Evolutionary conservation across 1,140 invertebrate species (phyloP), one percentile per base, ranked within the genome.

Genomic region (Agrilus planipennis): DNA sequence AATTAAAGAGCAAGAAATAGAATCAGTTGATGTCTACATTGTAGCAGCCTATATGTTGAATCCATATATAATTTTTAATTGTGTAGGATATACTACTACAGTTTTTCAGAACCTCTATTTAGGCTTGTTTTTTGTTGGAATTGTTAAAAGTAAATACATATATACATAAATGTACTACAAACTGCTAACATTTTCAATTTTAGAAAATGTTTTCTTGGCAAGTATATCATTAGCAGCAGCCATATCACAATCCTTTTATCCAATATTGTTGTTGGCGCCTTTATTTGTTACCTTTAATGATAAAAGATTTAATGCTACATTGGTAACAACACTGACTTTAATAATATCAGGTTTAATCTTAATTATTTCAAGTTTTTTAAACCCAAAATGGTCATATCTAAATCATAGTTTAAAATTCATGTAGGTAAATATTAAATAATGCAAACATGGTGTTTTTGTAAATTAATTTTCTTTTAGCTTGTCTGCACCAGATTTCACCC

Each of bases 401-500:
- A 65, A 77, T 49, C 75, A 83, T 38, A 88, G 83, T 6, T 86
- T 86, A 65, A 83, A 82, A 27, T 89, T 87, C 55, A 84, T 87
- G 83, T 87, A 71, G n/a, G n/a, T n/a, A n/a, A n/a, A n/a, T n/a
- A n/a, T n/a, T n/a, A n/a, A n/a, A n/a, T n/a, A n/a, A n/a, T n/a
- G n/a, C n/a, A n/a, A n/a, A n/a, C n/a, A n/a, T n/a, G n/a, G n/a
- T 16, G 25, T 27, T 45, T 22, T 54, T n/a, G 44, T 32, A 27
- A 52, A 51, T 49, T 48, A 54, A 2, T 55, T 53, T 45, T 52
- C 46, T 15, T 58, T 49, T 40, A 84, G 80, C 58, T 71, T 88
- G 38, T 76, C 75, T 31, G 89, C 95, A 15, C 87, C 89, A 16
- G 93, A 99, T 68, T 68, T 98, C 31, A 84, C 89, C 48, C 95